Base-by-base conservation (phyloP, 2,113 vertebrate species). In the Scytalopus superciliaris region DNA sequence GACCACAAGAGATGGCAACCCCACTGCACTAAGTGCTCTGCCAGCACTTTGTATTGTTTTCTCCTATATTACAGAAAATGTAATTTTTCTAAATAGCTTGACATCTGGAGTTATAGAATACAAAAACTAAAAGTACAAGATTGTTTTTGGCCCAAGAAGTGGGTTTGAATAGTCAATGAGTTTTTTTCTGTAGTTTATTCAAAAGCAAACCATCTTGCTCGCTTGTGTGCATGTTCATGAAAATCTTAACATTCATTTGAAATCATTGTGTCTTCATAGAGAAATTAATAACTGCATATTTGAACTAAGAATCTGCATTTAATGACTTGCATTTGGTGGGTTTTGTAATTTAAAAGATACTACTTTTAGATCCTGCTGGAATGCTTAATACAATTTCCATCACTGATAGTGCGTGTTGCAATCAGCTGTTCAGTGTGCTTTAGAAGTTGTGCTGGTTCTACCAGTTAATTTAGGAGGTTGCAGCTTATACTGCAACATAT, bases 151-250 rank as follows among this genome's bases (percentile, higher is more conserved):
- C 40, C 47, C 31, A 28, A 44, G 49, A 6, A 31, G 10, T 76
- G n/a, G 6, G 3, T 55, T 67, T 78, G 23, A 90, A 45, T 7
- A 59, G 14, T 9, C 27, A 47, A 2, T 59, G 12, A 44, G 10
- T 59, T 21, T 63, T 84, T 66, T 57, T 53, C 28, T 75, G 5
- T 2, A 37, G 18, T 27, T 84, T 53, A 35, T 66, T 66, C 64
- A 80, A 80, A 80, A 56, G 7, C 22, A 67, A 55, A 74, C 24
- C 28, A 76, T 72, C 33, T 80, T 35, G 23, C 17, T 44, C 19
- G 44, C n/a, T 59, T 5, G 1, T 39, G 18, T 0, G 0, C 31
- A 33, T 21, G 31, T 15, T 82, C 33, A 64, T 24, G 14, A 79
- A 93, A 90, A 88, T 44, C 55, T 76, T 62, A 45, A 6, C 0